Conservation (phyloP, 2,888 invertebrate genomes). For the Athalia cordata region DNA sequence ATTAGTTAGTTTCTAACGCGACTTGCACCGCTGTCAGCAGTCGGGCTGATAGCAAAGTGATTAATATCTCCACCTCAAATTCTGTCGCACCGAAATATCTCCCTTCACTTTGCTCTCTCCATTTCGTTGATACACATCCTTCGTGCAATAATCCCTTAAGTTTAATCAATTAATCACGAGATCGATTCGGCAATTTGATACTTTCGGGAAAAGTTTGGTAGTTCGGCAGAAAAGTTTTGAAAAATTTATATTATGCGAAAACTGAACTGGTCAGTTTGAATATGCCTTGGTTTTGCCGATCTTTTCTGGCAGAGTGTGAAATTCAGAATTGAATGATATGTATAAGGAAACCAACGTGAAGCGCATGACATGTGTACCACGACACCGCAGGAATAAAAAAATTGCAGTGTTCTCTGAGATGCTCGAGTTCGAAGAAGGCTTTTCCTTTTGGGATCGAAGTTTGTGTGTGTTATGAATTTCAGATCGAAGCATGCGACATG, state of each 20-base stretch:
- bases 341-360: neutral
- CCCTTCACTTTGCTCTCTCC: slow-evolving; percentile 4
- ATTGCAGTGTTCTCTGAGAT: slow-evolving; percentile 20
- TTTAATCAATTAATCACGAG: slow-evolving; percentile 37
- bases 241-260: no score
- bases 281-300: no score
- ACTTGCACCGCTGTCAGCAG: slow-evolving; percentile 4
- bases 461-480: slow-evolving; percentile 32
- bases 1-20: slow-evolving; percentile 27
- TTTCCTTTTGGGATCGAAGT: slow-evolving; percentile 23
- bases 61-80: slow-evolving; percentile 31
- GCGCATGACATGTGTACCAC: neutral
- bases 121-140: slow-evolving; percentile 10
- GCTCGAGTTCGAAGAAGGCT: slow-evolving; percentile 13
- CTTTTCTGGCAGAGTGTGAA: slow-evolving; percentile 1
- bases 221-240: no score
- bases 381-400: slow-evolving; percentile 28
- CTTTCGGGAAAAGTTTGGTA: no score
- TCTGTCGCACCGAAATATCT: slow-evolving; percentile 24
- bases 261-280: neutral
- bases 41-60: slow-evolving; percentile 3
- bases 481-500: slow-evolving; percentile 33
- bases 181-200: no score
- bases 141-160: slow-evolving; percentile 16
- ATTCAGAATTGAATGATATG: slow-evolving; percentile 18